phyloP scores from a whole-genome alignment of 2,888 invertebrate species.

The Aphidius colemani region DNA sequence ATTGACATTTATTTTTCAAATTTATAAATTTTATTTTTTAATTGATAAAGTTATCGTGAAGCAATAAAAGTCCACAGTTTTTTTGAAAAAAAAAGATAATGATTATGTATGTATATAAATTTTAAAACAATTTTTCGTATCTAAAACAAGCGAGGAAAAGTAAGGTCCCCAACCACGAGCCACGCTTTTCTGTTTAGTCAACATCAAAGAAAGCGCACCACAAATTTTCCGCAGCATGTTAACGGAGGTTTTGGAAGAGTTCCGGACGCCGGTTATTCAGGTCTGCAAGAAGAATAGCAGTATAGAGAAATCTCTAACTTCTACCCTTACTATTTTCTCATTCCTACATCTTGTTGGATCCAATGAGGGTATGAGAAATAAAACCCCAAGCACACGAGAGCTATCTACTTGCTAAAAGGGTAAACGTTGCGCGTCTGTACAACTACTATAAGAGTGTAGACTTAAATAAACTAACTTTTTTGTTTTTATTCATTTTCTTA shows the following conservation, averaged over 20 bases:
- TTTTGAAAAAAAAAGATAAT: too few relatives aligned
- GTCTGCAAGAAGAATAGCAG: slow-evolving; percentile 31
- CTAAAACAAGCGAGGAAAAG: neutral
- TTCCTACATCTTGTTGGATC: slow-evolving; percentile 7
- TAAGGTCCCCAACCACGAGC: slow-evolving; percentile 14
- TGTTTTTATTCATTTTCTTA: too few relatives aligned
- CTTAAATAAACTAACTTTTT: too few relatives aligned
- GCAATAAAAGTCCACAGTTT: too few relatives aligned
- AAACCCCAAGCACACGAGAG: slow-evolving; percentile 7
- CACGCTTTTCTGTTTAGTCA: slow-evolving; percentile 47
- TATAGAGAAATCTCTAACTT: slow-evolving; percentile 15
- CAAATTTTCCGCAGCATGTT: slow-evolving; percentile 40
- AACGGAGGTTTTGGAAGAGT: slow-evolving; percentile 30
- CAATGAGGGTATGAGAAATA: slow-evolving; percentile 13
- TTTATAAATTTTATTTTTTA: too few relatives aligned
- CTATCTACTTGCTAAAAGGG: slow-evolving; percentile 40
- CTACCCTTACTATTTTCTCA: neutral
- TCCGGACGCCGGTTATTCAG: slow-evolving; percentile 23
- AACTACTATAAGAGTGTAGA: too few relatives aligned
- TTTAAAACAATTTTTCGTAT: too few relatives aligned
- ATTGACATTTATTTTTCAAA: too few relatives aligned
- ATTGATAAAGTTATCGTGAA: too few relatives aligned
- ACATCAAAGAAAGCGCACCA: slow-evolving; percentile 45
- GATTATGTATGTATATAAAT: too few relatives aligned
- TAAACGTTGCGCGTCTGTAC: slow-evolving; percentile 40